Base-by-base conservation (phyloP, 2,113 vertebrate species). In the Gallinago undulata region DNA sequence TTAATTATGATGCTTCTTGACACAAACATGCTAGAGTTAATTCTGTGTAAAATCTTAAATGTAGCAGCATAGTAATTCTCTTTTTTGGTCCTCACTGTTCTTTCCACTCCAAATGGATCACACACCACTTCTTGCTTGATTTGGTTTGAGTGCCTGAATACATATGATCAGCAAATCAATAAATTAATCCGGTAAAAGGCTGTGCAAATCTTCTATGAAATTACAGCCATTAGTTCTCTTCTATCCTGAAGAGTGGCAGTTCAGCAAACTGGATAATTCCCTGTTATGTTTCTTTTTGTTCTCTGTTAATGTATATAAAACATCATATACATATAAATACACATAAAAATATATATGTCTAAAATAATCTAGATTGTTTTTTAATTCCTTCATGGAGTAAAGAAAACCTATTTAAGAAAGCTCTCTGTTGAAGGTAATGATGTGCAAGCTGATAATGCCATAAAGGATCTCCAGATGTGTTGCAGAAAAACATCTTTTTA, bases 71-170 rank as follows among this genome's bases (percentile, higher is more conserved):
- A 6, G 11, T 57, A 45, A 16, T 51, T 64, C 3, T 75, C 13
- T 18, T 57, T 6, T 77, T 69, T 45, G 4, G 2, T 87, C 30
- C 9, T 87, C 13, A 2, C 22, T 12, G 1, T 67, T 80, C 2
- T 43, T 57, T 14, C 7, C 2, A 4, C 24, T 50, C 37, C 30
- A 6, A 30, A 19, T 28, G 19, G 19, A 51, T 41, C 45, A 22
- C 0, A 0, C 4, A 6, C 35, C 5, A 10, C 24, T 78, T 5
- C 23, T 73, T 83, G 10, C 18, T 67, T 78, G 43, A 9, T 77
- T 43, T 39, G 10, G 17, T 73, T 66, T 50, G 33, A 43, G 6
- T 87, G 28, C 18, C 39, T 72, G 28, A 55, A 41, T 75, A 31
- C 6, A 50, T 31, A 19, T 62, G 66, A 51, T 51, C 4, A 56